Base-by-base conservation (phyloP, 2,888 invertebrate genomes). In the Lithophane semibrunnea region DNA sequence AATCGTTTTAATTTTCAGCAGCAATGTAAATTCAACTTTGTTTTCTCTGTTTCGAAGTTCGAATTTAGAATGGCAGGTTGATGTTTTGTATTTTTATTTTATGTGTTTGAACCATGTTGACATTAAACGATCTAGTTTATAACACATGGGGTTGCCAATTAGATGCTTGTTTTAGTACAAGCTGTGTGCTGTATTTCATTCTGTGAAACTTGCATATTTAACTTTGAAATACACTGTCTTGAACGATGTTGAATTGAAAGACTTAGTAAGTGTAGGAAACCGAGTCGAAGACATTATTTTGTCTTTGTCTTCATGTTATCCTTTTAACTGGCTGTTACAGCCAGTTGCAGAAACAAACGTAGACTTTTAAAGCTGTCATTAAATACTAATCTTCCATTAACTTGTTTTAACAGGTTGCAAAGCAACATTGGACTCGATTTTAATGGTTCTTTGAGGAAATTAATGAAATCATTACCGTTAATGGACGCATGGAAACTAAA, bases 111-210 rank as follows among this genome's bases (percentile, higher is more conserved):
- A 81, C 67, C 73, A 80, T 78, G 80, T 84, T 84, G 80, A 86
- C 76, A 77, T 37, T 85, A 87, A 79, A 80, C 52, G 71, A 52
- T 86, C 61, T 77, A 81, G 80, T 86, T 85, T 86, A 78, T 82
- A 58, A 73, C 82, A 75, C 73, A 70, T 75, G 84, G 65, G 64
- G 74, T 52, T 70, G 66, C 69, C 75, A 84, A 85, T 81, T 86
- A 79, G 16, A 42, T 60, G 56, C 47, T 61, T 64, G 42, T 73
- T 84, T 84, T 75, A 75, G 67, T 58, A 37, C 13, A 47, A 82
- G 70, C 3, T 3, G 65, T 64, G 24, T 56, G 7, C 72, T 64
- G 21, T 77, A 74, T 73, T 65, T 80, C 73, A 77, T 77, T 12
- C 2, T 9, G 66, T 3, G 21, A 42, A n/a, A 54, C 42, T 71